Evolutionary conservation across 1,140 invertebrate genomes (phyloP), one percentile per base, ranked within the genome.

Genomic region (Drosophila gunungcola): DNA sequence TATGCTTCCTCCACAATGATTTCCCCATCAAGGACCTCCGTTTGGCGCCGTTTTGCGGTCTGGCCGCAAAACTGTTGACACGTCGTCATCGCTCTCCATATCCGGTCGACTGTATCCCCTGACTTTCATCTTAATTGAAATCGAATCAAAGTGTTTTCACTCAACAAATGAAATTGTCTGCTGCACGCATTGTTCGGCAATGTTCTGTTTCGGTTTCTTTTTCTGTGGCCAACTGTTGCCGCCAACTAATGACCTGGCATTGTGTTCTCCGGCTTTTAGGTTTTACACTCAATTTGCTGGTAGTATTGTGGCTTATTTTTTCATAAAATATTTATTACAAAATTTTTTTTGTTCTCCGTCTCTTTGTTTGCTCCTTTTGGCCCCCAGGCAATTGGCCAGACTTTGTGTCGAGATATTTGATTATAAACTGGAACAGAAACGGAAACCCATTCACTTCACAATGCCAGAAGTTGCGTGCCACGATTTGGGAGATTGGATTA

Each of bases 71-170:
- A 64, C 43, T 45, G 73, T 46, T 65, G 53, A 76, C 55, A 62
- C 62, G 70, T 68, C 64, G 29, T 32, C 64, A 7, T 32, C 29
- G 38, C 57, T 29, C 55, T 48, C 38, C 32, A 36, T 42, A 46
- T 46, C 60, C 60, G 32, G 25, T 42, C 38, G 39, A 45, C 43
- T 42, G 43, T 51, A 45, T 55, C 52, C 57, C 52, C 57, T n/a
- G 49, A 45, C 65, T 89, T 89, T 73, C 84, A 89, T 89, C 84
- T 78, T 89, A 89, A 89, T 89, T 89, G 84, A 89, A 89, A 89
- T 89, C 84, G 82, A 89, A 89, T 89, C 85, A 89, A 90, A 89
- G 84, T 88, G 79, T 80, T 88, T 83, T 79, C 83, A 89, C 67
- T 89, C 65, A 49, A 68, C 60, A 78, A 83, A 88, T 80, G 79